Base-by-base conservation (phyloP, 2,113 vertebrate species). In the Paramormyrops kingsleyae region DNA sequence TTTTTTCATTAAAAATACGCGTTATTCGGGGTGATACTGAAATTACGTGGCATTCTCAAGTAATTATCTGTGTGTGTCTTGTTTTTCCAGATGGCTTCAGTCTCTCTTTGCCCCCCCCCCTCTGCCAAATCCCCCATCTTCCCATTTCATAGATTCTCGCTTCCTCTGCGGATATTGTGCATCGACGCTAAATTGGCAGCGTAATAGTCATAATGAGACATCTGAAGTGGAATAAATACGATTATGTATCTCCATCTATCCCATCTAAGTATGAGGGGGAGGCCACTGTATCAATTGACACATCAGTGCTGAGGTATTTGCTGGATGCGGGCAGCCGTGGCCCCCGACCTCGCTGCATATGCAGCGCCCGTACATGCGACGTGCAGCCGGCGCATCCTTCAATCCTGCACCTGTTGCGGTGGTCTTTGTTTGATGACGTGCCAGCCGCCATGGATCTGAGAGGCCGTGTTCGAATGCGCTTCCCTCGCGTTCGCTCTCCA, bases 31-130 rank as follows among this genome's bases (percentile, higher is more conserved):
- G 42, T n/a, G 47, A 87, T 17, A 52, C 46, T 46, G n/a, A 27
- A 87, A 87, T 87, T 52, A 87, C n/a, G 44, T 52, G 46, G 47
- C 47, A 52, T 87, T 87, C 84, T 50, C 46, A 52, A 87, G 12
- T 35, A 52, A 87, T 87, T 35, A 52, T 31, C 47, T 35, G 8
- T 21, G 39, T 21, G 24, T 27, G 47, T 35, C 46, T 49, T 35
- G 10, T 87, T 87, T 87, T 52, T 31, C 39, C 21, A 47, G 44
- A 12, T 46, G 44, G 84, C 10, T 87, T 52, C 21, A 52, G 13
- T 83, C 42, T 42, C 42, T 6, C 7, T 17, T 47, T 3, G 5
- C 24, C 46, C 44, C 47, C 46, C 1, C 19, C 10, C 4, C 1
- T 4, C 49, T 1, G 0, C 4, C 46, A 83, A 50, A 3, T 10